Evolutionary conservation across 2,113 vertebrate genomes (phyloP).

Genomic region (Mesitornis unicolor): DNA sequence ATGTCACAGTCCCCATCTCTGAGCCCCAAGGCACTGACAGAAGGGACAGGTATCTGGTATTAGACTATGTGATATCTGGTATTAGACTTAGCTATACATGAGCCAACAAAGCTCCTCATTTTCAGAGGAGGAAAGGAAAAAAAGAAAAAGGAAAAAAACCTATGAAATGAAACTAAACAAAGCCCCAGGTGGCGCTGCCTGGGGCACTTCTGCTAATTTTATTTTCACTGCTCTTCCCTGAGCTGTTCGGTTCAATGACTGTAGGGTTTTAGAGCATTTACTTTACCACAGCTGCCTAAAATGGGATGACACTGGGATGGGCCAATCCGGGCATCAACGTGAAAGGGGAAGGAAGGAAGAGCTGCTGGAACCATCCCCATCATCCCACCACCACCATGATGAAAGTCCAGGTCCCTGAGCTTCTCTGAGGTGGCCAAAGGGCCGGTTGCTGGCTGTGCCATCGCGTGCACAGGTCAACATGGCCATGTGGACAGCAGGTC

Average conservation of each 20-base stretch:
- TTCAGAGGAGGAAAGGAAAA: not conserved
- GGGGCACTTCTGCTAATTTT: conserved; percentile 62
- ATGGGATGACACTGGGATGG: accelerated
- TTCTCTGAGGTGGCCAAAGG: not conserved
- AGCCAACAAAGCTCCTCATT: not conserved
- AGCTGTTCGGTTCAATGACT: not conserved
- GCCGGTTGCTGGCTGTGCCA: accelerated
- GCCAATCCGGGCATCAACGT: not conserved
- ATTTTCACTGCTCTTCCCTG: conserved; percentile 3
- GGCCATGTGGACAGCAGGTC: too few relatives aligned
- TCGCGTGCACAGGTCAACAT: accelerated
- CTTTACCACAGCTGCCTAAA: not conserved
- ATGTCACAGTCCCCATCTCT: not conserved
- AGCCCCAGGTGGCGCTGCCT: conserved; percentile 44
- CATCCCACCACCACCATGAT: not conserved
- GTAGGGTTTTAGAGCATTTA: not conserved
- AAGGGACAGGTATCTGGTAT: not conserved
- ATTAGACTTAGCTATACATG: not conserved
- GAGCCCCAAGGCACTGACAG: not conserved
- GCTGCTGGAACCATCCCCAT: accelerated
- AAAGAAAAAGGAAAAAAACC: not conserved
- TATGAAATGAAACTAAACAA: not conserved
- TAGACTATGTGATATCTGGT: too few relatives aligned
- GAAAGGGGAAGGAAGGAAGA: not conserved
- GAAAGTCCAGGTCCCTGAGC: not conserved